Evolutionary conservation across 2,888 invertebrate genomes (phyloP), one percentile per base, ranked within the genome.

Genomic region (Mythimna loreyi): DNA sequence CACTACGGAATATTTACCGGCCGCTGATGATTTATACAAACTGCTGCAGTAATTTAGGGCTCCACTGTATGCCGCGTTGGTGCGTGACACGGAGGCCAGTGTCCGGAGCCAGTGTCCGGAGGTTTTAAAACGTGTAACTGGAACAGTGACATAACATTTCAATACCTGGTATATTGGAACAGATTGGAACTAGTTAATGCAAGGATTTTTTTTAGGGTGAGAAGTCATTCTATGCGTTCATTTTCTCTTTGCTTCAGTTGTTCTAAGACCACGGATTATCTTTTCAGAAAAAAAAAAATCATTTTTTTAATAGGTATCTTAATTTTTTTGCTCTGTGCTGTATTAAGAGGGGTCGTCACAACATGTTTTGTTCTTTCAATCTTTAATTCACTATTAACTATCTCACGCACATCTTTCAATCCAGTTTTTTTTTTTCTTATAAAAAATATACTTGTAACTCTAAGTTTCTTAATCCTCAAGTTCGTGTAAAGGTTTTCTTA

Each of bases 61-160:
- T 40, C 40, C n/a, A 63, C 36, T 60, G 52, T 30, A 56, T 52
- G 47, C 21, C 52, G 58, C 40, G 57, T 11, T 67, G 43, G 65
- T 79, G 75, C 75, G 78, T 86, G 80, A 67, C 64, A 60, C 36
- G 50, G 62, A 58, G n/a, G n/a, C n/a, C n/a, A n/a, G n/a, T n/a
- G n/a, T n/a, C n/a, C n/a, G 61, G 62, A 58, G 75, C 78, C 79
- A 76, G 53, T 69, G 45, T 56, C 47, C 43, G 52, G 40, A 55
- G 58, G 64, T 67, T 66, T 62, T 75, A 36, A 75, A 49, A 45
- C 23, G 33, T 67, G 75, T 58, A 40, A n/a, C 55, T 75, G 76
- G 28, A 68, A 61, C 45, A 33, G 43, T 67, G 67, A 53, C 36
- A 57, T 21, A 67, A 76, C 21, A 3, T 28, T 62, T 45, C n/a